Evolutionary conservation across 2,113 vertebrate species (phyloP), one percentile per base, ranked within the genome.

Genomic region (Furnarius figulus): DNA sequence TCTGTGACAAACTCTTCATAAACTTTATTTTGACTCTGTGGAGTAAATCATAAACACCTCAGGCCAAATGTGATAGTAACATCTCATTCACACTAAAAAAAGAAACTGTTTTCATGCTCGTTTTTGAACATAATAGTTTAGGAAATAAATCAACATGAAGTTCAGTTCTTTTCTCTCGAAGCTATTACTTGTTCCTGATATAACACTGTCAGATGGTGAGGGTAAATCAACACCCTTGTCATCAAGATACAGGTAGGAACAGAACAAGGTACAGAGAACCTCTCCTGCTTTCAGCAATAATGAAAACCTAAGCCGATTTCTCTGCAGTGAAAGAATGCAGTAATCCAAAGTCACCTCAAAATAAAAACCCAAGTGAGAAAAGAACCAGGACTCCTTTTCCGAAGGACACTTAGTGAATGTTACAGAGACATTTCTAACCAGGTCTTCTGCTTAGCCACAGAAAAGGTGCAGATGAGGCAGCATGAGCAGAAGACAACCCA

Each of bases 91-190:
- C 2, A 1, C 30, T 5, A 2, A 65, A 79, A 91, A 89, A 53
- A 85, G 30, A 94, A 93, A 92, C 37, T 52, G 47, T 78, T 93
- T 89, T 84, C 93, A 92, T 68, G 95, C 80, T 93, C 62, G 73
- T 86, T 96, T 96, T 93, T 83, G 53, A 95, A 95, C 90, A 83
- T 37, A 93, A 79, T 83, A 49, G 42, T 56, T 73, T 65, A 46
- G 75, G 95, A 94, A 83, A 76, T 39, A 62, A 8, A 83, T 71
- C 24, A 3, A n/a, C 71, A 52, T 77, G 75, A 92, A 91, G 55
- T 62, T 93, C 58, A 78, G 52, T 87, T 95, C 76, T 84, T 71
- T 87, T 33, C 56, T 90, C 79, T 90, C 83, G 56, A 81, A 87
- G 56, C 66, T 94, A 66, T 89, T 91, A 68, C 63, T 85, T 89